These are phyloP conservation scores for Thalassoma bifasciatum DNA, from an alignment of 2,113 vertebrate genomes.

Conservation along the genomic window DNA sequence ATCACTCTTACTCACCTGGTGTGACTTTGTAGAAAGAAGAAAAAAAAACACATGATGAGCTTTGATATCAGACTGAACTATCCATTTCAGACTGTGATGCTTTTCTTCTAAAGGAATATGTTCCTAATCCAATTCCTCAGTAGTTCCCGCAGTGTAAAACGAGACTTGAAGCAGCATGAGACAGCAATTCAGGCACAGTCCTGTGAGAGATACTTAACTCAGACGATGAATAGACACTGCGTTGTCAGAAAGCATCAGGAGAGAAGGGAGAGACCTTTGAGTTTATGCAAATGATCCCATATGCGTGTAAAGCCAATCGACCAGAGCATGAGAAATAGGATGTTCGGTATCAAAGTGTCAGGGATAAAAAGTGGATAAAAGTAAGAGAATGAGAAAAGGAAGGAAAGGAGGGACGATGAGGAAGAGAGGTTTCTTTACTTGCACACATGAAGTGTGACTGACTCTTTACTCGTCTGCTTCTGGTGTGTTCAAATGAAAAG, in stretches of 20 bases:
- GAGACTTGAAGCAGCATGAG: constrained; percentile 74
- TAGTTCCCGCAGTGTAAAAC: constrained; percentile 69
- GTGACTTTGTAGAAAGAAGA: constrained; percentile 45
- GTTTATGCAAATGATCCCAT: constrained; percentile 76
- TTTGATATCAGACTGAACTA: constrained; percentile 63
- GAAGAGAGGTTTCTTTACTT: constrained; percentile 45
- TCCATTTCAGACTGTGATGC: constrained; percentile 55
- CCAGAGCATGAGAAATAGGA: constrained; percentile 72
- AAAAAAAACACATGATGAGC: constrained; percentile 54
- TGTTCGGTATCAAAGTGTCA: constrained; percentile 78
- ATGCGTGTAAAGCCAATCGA: constrained; percentile 72
- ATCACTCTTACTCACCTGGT: constrained; percentile 29
- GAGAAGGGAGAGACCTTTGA: constrained; percentile 67
- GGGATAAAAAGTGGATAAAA: constrained; percentile 73
- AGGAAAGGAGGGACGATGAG: constrained; percentile 25
- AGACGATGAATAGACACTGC: constrained; percentile 68
- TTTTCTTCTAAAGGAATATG: constrained; percentile 63
- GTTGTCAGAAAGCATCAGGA: constrained; percentile 70
- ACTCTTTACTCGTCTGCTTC: constrained; percentile 56
- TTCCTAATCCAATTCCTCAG: constrained; percentile 74
- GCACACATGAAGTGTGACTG: constrained; percentile 68
- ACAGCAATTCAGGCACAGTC: constrained; percentile 73
- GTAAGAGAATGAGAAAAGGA: constrained; percentile 34
- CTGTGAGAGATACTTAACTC: constrained; percentile 67
- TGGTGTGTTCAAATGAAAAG: constrained; percentile 66